Evolutionary conservation across 1,140 invertebrate genomes (phyloP).

Genomic region (Zaprionus taronus): DNA sequence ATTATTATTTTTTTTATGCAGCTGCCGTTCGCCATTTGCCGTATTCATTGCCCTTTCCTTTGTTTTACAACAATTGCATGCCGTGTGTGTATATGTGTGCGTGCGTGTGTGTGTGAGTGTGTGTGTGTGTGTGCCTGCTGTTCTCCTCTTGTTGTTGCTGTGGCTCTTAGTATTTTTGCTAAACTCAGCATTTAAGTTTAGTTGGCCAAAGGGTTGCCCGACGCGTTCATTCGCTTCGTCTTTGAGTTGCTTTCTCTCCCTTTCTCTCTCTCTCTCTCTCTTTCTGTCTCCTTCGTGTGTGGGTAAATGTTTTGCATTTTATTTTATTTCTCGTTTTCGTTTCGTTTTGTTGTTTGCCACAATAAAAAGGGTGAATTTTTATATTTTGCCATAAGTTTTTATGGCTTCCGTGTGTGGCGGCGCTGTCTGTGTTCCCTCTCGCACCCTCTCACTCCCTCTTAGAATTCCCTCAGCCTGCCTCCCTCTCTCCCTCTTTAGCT

Average conservation of each 20-base stretch:
- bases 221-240: conserved; percentile 13
- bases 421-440: conserved; percentile 57
- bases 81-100: background rate
- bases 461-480: conserved; percentile 2
- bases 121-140: conserved; percentile 23
- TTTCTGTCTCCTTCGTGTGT: conserved; percentile 41
- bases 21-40: conserved; percentile 64
- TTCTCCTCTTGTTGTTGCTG: conserved; percentile 9
- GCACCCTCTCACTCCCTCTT: background rate
- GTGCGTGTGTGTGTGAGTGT: too few species aligned
- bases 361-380: conserved; percentile 83
- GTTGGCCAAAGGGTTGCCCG: conserved; percentile 67
- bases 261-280: conserved; percentile 14
- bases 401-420: conserved; percentile 81
- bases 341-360: conserved; percentile 79
- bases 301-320: conserved; percentile 76
- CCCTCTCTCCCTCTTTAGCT: background rate
- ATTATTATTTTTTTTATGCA: conserved; percentile 64
- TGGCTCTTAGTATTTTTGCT: conserved; percentile 63
- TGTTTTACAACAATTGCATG: conserved; percentile 81
- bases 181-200: conserved; percentile 82
- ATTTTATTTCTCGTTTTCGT: conserved; percentile 64
- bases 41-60: conserved; percentile 69
- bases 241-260: conserved; percentile 14
- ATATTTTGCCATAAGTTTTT: conserved; percentile 81